Conservation (phyloP, 2,888 invertebrate genomes). For the Xestobium rufovillosum region DNA sequence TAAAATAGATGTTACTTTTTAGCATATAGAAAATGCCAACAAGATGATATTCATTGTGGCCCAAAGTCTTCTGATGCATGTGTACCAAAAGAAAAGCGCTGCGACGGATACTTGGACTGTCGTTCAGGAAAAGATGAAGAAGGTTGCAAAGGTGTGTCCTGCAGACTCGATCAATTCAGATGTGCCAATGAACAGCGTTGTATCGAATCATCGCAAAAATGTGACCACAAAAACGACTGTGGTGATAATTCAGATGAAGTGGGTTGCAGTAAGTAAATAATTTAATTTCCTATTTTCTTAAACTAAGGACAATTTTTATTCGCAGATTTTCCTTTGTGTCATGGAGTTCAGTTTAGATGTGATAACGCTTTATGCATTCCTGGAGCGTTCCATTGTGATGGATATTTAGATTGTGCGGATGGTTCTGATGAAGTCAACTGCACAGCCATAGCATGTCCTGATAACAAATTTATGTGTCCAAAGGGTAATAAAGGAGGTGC, state of each 20-base stretch:
- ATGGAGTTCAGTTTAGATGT: slow-evolving; percentile 87
- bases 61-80: slow-evolving; percentile 64
- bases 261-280: slow-evolving; percentile 69
- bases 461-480: slow-evolving; percentile 85
- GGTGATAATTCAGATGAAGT: slow-evolving; percentile 86
- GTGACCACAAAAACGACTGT: slow-evolving; percentile 87
- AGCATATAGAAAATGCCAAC: slow-evolving; percentile 84
- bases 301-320: slow-evolving; percentile 14
- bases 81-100: slow-evolving; percentile 79
- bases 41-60: slow-evolving; percentile 84
- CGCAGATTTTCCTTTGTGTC: slow-evolving; percentile 82
- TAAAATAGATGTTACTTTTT: no score
- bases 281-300: slow-evolving; percentile 8
- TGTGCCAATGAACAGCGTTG: slow-evolving; percentile 76
- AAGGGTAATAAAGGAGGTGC: slow-evolving; percentile 62
- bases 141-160: slow-evolving; percentile 59
- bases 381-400: slow-evolving; percentile 74
- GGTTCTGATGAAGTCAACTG: slow-evolving; percentile 85
- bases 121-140: slow-evolving; percentile 75
- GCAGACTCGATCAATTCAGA: slow-evolving; percentile 78
- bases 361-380: slow-evolving; percentile 91
- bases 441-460: slow-evolving; percentile 78
- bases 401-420: slow-evolving; percentile 86
- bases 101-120: slow-evolving; percentile 87
- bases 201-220: slow-evolving; percentile 67